These are phyloP conservation scores for Acanthaster planci DNA, from an alignment of 35 echinoderm and acorn worm genomes.

Conservation along the genomic window DNA sequence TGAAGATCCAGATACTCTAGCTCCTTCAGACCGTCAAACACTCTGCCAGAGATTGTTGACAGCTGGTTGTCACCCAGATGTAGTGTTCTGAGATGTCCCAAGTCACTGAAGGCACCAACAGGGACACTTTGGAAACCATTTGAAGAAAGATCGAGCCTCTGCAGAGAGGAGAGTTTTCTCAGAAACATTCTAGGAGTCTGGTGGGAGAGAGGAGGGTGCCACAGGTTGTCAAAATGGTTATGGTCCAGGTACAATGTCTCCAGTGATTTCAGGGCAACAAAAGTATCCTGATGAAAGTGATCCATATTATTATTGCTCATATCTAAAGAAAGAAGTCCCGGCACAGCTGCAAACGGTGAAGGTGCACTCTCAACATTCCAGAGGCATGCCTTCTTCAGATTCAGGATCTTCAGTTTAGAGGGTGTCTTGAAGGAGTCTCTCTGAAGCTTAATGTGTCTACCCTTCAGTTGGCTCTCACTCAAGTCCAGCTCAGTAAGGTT, in stretches of 20 bases:
- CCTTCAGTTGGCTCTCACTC: constrained; percentile 30
- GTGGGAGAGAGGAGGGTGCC: constrained; percentile 31
- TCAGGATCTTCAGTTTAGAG: constrained; percentile 46
- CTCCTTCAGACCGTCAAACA: constrained; percentile 31
- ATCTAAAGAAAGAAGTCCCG: constrained; percentile 47
- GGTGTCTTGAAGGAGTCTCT: constrained; percentile 53
- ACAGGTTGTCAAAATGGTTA: constrained; percentile 66
- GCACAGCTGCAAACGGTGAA: constrained; percentile 68
- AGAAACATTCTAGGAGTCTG: constrained; percentile 24
- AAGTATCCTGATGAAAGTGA: constrained; percentile 36
- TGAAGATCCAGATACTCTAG: constrained; percentile 53
- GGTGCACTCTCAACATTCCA: constrained; percentile 35
- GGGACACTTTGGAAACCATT: constrained; percentile 74
- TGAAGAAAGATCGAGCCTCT: constrained; percentile 62
- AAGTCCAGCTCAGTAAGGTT: constrained; percentile 66
- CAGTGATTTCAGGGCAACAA: constrained; percentile 39
- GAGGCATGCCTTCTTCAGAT: constrained; percentile 55
- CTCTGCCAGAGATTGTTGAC: constrained; percentile 18
- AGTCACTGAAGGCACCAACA: constrained; percentile 33
- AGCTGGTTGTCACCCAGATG: constrained; percentile 58
- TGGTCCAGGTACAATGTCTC: constrained; percentile 81
- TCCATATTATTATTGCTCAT: constrained; percentile 88
- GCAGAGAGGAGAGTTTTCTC: constrained; percentile 46
- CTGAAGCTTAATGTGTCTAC: constrained; percentile 21
- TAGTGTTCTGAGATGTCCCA: constrained; percentile 31